Evolutionary conservation across 1,140 invertebrate species (phyloP).

Genomic region (Acromyrmex echinatior): DNA sequence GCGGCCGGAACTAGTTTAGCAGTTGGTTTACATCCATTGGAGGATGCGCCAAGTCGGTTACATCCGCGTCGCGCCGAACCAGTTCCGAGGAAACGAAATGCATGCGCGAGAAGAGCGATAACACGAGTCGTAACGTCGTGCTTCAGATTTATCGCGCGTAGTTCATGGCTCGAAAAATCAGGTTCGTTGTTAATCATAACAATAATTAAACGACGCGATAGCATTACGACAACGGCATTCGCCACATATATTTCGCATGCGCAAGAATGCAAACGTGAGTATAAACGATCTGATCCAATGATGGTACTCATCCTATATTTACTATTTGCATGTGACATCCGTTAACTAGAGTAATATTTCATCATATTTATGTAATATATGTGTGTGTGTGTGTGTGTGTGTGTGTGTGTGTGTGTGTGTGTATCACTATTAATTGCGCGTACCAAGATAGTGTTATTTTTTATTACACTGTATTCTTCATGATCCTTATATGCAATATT

Average conservation of each 20-base stretch:
- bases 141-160: slow-evolving; percentile 4
- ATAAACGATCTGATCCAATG: background rate
- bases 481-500: background rate
- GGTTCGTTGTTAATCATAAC: slow-evolving; percentile 15
- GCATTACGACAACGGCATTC: background rate
- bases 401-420: no score
- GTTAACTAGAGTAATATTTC: slow-evolving; percentile 25
- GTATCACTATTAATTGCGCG: background rate
- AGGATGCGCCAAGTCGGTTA: slow-evolving; percentile 28
- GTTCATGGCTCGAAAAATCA: background rate
- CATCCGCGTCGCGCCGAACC: background rate
- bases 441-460: background rate
- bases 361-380: background rate
- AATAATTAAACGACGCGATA: slow-evolving; percentile 45
- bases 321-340: background rate
- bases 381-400: no score
- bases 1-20: slow-evolving; percentile 68
- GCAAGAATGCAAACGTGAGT: slow-evolving; percentile 35
- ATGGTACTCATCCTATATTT: slow-evolving; percentile 10
- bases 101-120: slow-evolving; percentile 34
- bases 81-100: slow-evolving; percentile 22
- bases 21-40: slow-evolving; percentile 64
- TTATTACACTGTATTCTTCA: background rate
- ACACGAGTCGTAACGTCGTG: background rate
- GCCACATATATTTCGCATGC: background rate